phyloP scores from a whole-genome alignment of 1,140 invertebrate species.

The Brachionus angularis region DNA sequence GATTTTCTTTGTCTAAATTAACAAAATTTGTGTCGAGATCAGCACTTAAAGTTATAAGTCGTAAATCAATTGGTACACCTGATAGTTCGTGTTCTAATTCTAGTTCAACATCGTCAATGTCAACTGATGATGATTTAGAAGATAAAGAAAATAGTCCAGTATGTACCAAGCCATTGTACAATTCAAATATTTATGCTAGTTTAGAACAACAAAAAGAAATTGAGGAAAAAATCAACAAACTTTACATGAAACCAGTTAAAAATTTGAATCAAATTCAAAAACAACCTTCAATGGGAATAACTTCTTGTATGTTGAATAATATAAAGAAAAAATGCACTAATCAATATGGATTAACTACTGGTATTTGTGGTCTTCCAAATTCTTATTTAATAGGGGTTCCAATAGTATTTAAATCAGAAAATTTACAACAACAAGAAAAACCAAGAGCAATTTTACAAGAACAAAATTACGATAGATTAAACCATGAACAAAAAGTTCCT shows the following conservation, averaged over 20 bases:
- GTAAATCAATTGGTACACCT: not conserved
- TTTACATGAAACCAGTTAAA: too few species aligned
- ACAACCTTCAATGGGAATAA: constrained; percentile 11
- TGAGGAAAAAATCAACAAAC: constrained; percentile 14
- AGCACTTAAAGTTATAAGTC: constrained; percentile 5
- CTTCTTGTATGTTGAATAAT: not conserved
- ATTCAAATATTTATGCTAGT: not conserved
- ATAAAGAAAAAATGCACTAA: constrained; percentile 8
- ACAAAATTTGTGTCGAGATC: constrained; percentile 38
- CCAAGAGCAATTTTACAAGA: too few species aligned
- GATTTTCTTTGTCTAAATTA: constrained; percentile 18
- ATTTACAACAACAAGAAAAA: not conserved
- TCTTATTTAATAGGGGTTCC: not conserved
- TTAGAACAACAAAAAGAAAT: constrained; percentile 23
- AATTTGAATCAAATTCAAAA: not conserved
- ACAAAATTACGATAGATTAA: not conserved
- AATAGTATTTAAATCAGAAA: constrained; percentile 9
- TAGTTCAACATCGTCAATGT: constrained; percentile 5
- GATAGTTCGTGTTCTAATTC: not conserved
- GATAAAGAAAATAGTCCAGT: too few species aligned
- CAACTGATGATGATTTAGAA: constrained; percentile 16
- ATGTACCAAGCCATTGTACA: too few species aligned
- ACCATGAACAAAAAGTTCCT: not conserved
- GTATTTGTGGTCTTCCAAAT: not conserved
- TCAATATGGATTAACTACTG: not conserved